Conservation (phyloP, 2,113 vertebrate genomes). For the Mola mola region DNA sequence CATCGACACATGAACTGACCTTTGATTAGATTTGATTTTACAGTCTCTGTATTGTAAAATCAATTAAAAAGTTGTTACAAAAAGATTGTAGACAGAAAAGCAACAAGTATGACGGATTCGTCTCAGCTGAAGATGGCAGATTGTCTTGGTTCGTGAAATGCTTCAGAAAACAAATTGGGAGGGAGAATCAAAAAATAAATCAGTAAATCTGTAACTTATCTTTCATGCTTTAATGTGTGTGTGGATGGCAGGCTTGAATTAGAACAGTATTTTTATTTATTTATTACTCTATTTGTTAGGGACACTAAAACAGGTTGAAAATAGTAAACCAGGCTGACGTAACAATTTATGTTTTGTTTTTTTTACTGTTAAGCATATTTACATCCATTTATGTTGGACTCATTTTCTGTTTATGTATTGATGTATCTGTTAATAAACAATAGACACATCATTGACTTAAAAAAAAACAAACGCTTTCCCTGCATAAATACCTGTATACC, state of each 20-base stretch:
- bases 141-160: too few relatives aligned
- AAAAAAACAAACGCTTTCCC: neutral
- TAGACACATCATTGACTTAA: neutral
- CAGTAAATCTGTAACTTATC: neutral
- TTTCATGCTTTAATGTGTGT: neutral
- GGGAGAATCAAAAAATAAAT: neutral
- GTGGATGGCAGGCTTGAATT: constrained; percentile 6
- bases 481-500: constrained; percentile 7
- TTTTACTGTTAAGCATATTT: neutral
- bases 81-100: neutral
- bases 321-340: neutral
- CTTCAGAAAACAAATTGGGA: too few relatives aligned
- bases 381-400: neutral
- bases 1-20: neutral
- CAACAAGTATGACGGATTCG: neutral
- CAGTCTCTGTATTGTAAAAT: neutral
- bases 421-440: neutral
- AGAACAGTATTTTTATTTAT: constrained; percentile 35
- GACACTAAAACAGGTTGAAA: constrained; percentile 14
- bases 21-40: neutral
- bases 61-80: neutral
- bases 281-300: constrained; percentile 8
- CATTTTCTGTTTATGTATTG: constrained; percentile 16
- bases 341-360: neutral
- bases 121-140: too few relatives aligned